Evolutionary conservation across 2,113 vertebrate species (phyloP).

Genomic region (Cyphomyrus discorhynchus): DNA sequence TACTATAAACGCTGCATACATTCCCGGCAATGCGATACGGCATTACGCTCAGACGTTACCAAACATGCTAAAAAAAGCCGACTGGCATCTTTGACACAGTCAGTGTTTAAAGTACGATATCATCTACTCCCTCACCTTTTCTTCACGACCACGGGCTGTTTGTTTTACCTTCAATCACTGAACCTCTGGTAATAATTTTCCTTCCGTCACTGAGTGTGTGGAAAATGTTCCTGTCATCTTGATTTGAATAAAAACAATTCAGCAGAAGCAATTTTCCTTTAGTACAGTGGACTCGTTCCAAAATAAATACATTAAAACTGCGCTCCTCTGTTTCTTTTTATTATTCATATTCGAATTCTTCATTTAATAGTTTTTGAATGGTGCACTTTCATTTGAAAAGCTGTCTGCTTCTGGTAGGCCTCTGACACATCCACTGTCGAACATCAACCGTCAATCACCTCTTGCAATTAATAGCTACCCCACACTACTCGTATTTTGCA

Average conservation of each 20-base stretch:
- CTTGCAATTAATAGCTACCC: not conserved
- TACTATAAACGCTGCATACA: not conserved
- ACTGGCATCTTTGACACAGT: not conserved
- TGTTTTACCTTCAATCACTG: not conserved
- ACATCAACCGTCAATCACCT: not conserved
- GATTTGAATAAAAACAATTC: slow-evolving; percentile 2
- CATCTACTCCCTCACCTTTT: not conserved
- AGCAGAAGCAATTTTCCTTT: not conserved
- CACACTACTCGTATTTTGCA: not conserved
- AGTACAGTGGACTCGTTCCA: not conserved
- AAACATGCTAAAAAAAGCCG: not conserved
- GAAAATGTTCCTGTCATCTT: slow-evolving; percentile 6
- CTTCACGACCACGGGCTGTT: not conserved
- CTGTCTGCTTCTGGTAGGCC: not conserved
- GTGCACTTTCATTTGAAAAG: not conserved
- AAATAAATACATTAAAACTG: slow-evolving; percentile 7
- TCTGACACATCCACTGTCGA: not conserved
- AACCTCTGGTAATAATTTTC: slow-evolving; percentile 1
- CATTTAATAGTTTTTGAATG: not conserved
- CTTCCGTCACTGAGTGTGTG: not conserved
- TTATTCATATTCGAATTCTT: not conserved
- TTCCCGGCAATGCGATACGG: not conserved
- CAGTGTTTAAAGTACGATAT: not conserved
- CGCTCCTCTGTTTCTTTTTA: not conserved
- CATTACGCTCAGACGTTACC: not conserved